Base-by-base conservation (phyloP, 2,888 invertebrate species). In the Apamea crenata region DNA sequence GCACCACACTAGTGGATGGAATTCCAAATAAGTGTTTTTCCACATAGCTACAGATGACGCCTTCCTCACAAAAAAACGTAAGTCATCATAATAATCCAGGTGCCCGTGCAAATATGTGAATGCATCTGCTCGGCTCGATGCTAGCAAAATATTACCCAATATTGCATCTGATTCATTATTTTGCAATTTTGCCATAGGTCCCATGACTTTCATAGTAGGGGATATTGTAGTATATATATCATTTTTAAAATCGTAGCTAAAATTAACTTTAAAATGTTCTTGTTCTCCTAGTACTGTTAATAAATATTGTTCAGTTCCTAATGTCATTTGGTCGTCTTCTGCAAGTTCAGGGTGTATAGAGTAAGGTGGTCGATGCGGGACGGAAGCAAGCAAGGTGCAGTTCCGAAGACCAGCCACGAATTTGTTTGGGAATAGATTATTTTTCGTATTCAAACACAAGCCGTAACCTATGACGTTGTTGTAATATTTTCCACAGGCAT, bases 401-500 rank as follows among this genome's bases (percentile, higher is more conserved):
- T 93, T 93, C 47, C 81, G 87, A 4, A 95, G 85, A 14, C 92
- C 93, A 12, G 91, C 93, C 5, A 87, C 80, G 1, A 91, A 70
- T 88, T 94, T 94, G 12, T 89, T 50, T 21, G 91, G 91, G 80
- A 90, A 94, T 21, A 94, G 82, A 73, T 90, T 66, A 6, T 71
- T 67, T 5, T 81, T 81, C n/a, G 80, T 44, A 16, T 84, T 69
- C n/a, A 79, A 77, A 83, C 95, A 95, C 76, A 90, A 87, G 14
- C 95, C 95, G 3, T 89, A 87, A 53, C 88, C 83, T 44, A 93
- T 93, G 8, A 95, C 81, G 68, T 85, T 81, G 16, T 89, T 87
- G 76, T 92, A 95, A 74, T 91, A 90, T 77, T 90, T 92, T 16
- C 95, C 95, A 79, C 95, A 95, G 0, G 91, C 92, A 63, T 91